Conservation (phyloP, 2,797 vertebrate species). For the Anniella stebbinsi region DNA sequence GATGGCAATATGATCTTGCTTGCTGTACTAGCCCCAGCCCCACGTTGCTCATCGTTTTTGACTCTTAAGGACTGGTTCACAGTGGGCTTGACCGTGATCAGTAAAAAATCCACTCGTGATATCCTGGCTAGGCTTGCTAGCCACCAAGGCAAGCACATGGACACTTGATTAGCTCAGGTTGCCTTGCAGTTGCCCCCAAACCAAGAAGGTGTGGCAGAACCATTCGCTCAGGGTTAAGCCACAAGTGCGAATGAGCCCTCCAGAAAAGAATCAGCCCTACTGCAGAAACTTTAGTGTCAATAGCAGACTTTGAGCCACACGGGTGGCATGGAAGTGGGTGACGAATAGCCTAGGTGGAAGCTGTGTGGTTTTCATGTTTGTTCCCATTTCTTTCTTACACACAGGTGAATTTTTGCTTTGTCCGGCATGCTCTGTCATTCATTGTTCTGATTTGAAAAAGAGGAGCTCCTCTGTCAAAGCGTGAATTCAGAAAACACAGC, state of each 20-base stretch:
- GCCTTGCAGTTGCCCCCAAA: slow-evolving; percentile 9
- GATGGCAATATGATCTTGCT: not conserved
- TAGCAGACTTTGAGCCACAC: slow-evolving; percentile 35
- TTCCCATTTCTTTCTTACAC: slow-evolving; percentile 46
- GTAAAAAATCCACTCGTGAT: not conserved
- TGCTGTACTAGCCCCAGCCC: slow-evolving; percentile 34
- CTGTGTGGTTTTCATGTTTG: slow-evolving; percentile 46
- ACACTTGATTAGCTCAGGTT: slow-evolving; percentile 38
- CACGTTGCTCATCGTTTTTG: slow-evolving; percentile 47
- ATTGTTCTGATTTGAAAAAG: slow-evolving; percentile 48
- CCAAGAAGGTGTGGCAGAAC: not conserved
- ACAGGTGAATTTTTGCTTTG: slow-evolving; percentile 36
- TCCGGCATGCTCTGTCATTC: slow-evolving; percentile 37
- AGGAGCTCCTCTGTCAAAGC: slow-evolving; percentile 45
- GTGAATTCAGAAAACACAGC: slow-evolving; percentile 56
- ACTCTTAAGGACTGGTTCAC: not conserved
- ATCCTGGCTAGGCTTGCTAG: not conserved
- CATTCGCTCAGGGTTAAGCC: not conserved
- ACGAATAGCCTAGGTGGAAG: slow-evolving; percentile 3
- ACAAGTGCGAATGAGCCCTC: not conserved
- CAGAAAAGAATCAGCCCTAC: not conserved
- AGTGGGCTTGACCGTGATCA: not conserved
- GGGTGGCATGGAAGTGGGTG: slow-evolving; percentile 32
- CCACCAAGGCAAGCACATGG: not conserved
- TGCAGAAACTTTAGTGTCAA: slow-evolving; percentile 48